Base-by-base conservation (phyloP, 1,140 invertebrate species). In the Galleria mellonella region DNA sequence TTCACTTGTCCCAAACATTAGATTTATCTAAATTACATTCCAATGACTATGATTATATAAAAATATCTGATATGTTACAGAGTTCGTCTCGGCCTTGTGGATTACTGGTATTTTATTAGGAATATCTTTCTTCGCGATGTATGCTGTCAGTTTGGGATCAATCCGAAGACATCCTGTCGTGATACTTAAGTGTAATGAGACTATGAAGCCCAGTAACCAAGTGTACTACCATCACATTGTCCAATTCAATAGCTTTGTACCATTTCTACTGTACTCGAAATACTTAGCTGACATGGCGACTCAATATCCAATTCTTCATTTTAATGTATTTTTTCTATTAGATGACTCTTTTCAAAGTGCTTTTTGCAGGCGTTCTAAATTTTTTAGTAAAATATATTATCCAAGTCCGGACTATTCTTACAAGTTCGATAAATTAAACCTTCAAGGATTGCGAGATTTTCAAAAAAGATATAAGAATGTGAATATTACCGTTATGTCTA, bases 61-160 rank as follows among this genome's bases (percentile, higher is more conserved):
- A 35, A 17, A 23, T 15, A 1, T 37, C 6, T 4, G 9, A 35
- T 17, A 17, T 14, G 29, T 81, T 77, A 23, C 76, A 83, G 79
- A 83, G 52, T 65, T 67, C 33, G 41, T 79, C 12, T 77, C 73
- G 8, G 64, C 75, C 7, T 81, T 66, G 51, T 81, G 79, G 79
- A 77, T 83, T 70, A 70, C 74, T 11, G 32, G 71, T 7, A 70
- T 73, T 28, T 42, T 83, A 27, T 35, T 83, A 9, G 66, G 66
- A 29, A 69, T 81, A 51, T 69, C 73, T 7, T 75, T 79, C 41
- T 42, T 81, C 1, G 60, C 73, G 9, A 73, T 81, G 51, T 81
- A 72, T 36, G 63, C 56, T 12, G 46, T 81, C 14, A 73, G 65
- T 4, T 64, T 75, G 39, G 69, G 62, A 27, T 55, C 54, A 8